Evolutionary conservation across 2,797 vertebrate species (phyloP).

Genomic region (Anolis apletophallus): DNA sequence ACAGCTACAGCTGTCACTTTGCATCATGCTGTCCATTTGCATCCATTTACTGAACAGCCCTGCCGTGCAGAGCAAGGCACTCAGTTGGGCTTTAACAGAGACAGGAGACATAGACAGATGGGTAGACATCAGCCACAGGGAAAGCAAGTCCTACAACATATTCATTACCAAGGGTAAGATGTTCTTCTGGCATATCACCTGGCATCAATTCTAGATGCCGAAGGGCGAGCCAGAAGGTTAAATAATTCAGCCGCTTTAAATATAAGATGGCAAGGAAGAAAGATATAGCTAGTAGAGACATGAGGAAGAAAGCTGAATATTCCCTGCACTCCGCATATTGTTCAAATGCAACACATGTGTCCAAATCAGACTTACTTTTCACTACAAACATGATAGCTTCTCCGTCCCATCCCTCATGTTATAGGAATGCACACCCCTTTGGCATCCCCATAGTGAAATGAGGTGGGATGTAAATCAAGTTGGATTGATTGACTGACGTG

Average conservation of each 20-base stretch:
- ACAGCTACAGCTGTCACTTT: slow-evolving; percentile 29
- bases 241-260: not conserved
- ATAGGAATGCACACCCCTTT: not conserved
- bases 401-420: not conserved
- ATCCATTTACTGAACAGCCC: slow-evolving; percentile 22
- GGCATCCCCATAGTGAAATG: too few species aligned
- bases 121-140: slow-evolving; percentile 5
- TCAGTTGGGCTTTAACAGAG: not conserved
- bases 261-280: not conserved
- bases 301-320: slow-evolving; percentile 37
- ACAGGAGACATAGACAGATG: slow-evolving; percentile 1
- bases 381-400: slow-evolving; percentile 56
- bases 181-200: not conserved
- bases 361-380: slow-evolving; percentile 48
- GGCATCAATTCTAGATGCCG: not conserved
- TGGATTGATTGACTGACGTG: not conserved
- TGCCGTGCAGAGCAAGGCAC: slow-evolving; percentile 9
- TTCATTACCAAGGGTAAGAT: not conserved
- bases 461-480: too few species aligned
- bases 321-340: slow-evolving; percentile 34
- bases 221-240: not conserved
- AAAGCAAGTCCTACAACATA: not conserved
- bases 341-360: slow-evolving; percentile 56
- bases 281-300: not conserved
- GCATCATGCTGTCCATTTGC: slow-evolving; percentile 11